Conservation (phyloP, 2,888 invertebrate species). For the Saturnia pavonia region DNA sequence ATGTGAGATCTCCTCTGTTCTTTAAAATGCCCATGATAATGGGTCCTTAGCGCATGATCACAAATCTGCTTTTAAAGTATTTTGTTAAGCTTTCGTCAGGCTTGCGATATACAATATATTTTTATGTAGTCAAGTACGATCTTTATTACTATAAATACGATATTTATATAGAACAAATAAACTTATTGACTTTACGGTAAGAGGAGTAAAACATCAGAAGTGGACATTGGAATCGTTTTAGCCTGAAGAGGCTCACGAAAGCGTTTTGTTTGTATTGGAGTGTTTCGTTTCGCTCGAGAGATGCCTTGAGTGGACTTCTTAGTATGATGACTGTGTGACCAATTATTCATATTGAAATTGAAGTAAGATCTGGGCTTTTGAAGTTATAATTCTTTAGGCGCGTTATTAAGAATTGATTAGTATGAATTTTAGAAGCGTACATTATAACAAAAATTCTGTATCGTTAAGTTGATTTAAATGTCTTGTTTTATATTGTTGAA, state of each 20-base stretch:
- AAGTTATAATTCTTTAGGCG: background rate
- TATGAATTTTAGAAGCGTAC: too few relatives aligned
- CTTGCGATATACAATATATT: background rate
- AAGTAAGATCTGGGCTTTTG: background rate
- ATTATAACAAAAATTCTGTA: too few relatives aligned
- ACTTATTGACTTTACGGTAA: constrained; percentile 22
- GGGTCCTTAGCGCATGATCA: too few relatives aligned
- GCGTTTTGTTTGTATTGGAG: constrained; percentile 50
- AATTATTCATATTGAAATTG: background rate
- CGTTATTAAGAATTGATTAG: too few relatives aligned
- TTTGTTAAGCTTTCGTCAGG: background rate
- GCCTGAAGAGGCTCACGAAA: constrained; percentile 52
- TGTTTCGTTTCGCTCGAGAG: constrained; percentile 34
- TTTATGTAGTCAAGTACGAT: background rate
- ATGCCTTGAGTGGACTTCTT: constrained; percentile 15
- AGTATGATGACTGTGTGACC: constrained; percentile 5
- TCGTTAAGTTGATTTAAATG: too few relatives aligned
- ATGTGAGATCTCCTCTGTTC: background rate
- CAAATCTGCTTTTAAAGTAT: background rate
- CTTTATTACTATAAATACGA: background rate
- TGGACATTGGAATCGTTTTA: constrained; percentile 74
- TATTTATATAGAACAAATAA: constrained; percentile 11
- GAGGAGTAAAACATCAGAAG: constrained; percentile 11
- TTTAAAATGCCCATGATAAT: background rate
- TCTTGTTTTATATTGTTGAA: too few relatives aligned